Base-by-base conservation (phyloP, 1,140 invertebrate species). In the Heliconius hermathena region DNA sequence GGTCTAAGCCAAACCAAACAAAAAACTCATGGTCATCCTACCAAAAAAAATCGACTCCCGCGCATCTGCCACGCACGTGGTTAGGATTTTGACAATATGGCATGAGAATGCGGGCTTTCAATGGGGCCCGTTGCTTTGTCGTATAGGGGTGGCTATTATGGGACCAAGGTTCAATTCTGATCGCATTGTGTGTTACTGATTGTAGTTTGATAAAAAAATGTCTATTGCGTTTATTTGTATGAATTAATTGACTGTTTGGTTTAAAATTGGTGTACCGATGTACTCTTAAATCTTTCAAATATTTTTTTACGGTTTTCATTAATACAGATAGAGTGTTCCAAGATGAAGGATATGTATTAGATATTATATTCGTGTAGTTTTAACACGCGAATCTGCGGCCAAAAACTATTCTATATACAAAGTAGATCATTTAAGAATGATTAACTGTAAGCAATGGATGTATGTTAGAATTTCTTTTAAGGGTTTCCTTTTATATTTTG, bases 11-110 rank as follows among this genome's bases (percentile, higher is more conserved):
- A 52, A 20, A 1, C 11, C 16, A 16, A 79, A 71, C 22, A 26
- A 66, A 26, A 60, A 71, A 41, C 5, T 29, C 60, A 84, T 84
- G 73, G 80, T 81, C 80, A 83, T 76, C 74, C 29, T 75, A 80
- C 54, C 20, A 74, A 76, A 81, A 78, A 33, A 88, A 83, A 84
- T 77, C 81, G 82, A 87, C 85, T 83, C 85, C 79, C 75, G 79
- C 81, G 82, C 86, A 87, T 88, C 85, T 88, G 87, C 73, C 81
- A 79, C 85, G 85, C 87, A 88, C 87, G 87, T 88, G 87, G 87
- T 80, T 72, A 70, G 80, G 80, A 81, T 82, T 85, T 85, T 83
- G 83, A 84, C 87, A 85, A 86, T 85, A 83, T 81, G 78, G 57
- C 78, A 84, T 87, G 87, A 82, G 87, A 88, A 83, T 86, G 83